Evolutionary conservation across 1,140 invertebrate genomes (phyloP).

Genomic region (Diploscapter pachys): DNA sequence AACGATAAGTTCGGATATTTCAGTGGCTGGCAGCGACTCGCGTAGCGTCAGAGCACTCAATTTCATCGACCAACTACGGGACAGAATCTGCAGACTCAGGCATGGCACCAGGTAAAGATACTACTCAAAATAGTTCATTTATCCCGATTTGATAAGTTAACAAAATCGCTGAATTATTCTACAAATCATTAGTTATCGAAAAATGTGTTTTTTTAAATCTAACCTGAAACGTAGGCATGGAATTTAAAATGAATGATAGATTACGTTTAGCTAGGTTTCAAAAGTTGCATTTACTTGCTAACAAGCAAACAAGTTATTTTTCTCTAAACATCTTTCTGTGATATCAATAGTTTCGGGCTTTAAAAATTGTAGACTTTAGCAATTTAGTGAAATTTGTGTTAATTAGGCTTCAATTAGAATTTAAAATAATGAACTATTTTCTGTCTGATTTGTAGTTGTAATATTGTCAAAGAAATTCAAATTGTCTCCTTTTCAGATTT

Average conservation of each 20-base stretch:
- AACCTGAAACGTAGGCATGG: not conserved
- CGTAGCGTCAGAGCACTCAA: slow-evolving; percentile 26
- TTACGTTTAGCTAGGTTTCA: not conserved
- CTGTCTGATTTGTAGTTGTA: not conserved
- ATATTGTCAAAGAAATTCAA: not conserved
- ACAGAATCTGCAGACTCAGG: slow-evolving; percentile 17
- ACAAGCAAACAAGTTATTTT: not conserved
- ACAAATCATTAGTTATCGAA: not conserved
- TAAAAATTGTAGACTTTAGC: not conserved
- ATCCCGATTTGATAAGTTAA: not conserved
- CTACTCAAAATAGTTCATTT: not conserved
- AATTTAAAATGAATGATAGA: not conserved
- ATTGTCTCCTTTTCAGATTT: slow-evolving; percentile 22
- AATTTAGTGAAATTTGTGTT: not conserved
- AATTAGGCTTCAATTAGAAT: not conserved
- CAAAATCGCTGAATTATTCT: too few species aligned
- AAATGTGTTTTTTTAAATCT: slow-evolving; percentile 2
- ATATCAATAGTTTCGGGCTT: not conserved
- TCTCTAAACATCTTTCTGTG: not conserved
- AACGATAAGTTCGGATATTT: slow-evolving; percentile 9
- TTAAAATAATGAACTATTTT: not conserved
- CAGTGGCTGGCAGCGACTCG: slow-evolving; percentile 38
- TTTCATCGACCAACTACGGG: slow-evolving; percentile 24
- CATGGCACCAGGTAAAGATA: slow-evolving; percentile 7
- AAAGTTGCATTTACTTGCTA: not conserved